Evolutionary conservation across 2,797 vertebrate species (phyloP), one percentile per base, ranked within the genome.

Genomic region (Anguilla megastoma): DNA sequence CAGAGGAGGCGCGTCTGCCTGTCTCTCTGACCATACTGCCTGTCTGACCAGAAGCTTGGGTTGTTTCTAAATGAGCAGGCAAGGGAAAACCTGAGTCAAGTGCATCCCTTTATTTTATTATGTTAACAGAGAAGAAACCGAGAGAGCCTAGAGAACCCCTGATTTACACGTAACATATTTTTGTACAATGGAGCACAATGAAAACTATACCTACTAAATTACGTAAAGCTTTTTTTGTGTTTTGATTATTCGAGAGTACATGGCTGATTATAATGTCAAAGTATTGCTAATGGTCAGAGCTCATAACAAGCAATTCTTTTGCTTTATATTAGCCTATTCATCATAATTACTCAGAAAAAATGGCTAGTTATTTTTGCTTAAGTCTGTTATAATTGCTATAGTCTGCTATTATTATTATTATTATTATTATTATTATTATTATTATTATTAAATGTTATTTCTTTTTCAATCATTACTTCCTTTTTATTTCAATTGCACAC

Each of bases 1-100:
- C 92, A 88, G 86, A 94, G 94, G 92, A 93, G 94, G 95, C 93
- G 94, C 94, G 92, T 84, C 91, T 58, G 33, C 87, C 91, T 92
- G 93, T 89, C n/a, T 69, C 63, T 69, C 91, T 93, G 93, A 92
- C 85, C 93, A 90, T 91, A 91, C 92, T 93, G 93, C 92, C 91
- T 84, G 93, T 91, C 91, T 95, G 95, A 94, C 93, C 94, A 92
- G 91, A 90, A 92, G 93, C 93, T 95, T 93, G 93, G 91, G 86
- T 50, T 89, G 91, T 92, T 92, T 95, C 93, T 90, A 92, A 94
- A 91, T 88, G 88, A 45, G 50, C 54, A 91, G 93, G 90, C 91
- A 92, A 90, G 92, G 91, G 88, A 90, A 92, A 92, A 86, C 90
- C 91, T 93, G 93, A 93, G 86, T 91, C 92, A 94, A 91, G 93